phyloP scores from a whole-genome alignment of 2,888 invertebrate genomes.

The Amaurobius ferox region DNA sequence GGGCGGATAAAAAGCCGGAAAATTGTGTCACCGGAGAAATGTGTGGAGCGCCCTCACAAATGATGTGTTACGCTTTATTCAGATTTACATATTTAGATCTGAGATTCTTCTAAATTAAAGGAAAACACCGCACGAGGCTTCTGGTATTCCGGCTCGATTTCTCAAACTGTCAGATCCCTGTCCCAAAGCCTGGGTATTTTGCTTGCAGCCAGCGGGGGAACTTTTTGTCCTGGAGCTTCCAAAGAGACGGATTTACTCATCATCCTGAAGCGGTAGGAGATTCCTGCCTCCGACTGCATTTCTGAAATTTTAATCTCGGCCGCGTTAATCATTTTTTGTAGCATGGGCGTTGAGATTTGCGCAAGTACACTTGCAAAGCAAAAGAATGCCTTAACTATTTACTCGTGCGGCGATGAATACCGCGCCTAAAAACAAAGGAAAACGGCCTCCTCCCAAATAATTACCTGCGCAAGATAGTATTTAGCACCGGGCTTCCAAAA shows the following conservation, averaged over 20 bases:
- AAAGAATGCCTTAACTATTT: constrained; percentile 70
- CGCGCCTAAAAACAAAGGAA: constrained; percentile 44
- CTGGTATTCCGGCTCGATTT: constrained; percentile 70
- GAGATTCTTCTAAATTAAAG: constrained; percentile 66
- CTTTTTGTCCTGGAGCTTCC: constrained; percentile 40
- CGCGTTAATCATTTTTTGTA: constrained; percentile 69
- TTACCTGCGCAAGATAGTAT: constrained; percentile 52
- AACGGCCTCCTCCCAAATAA: constrained; percentile 37
- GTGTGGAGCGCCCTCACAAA: constrained; percentile 36
- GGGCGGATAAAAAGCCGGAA: constrained; percentile 53
- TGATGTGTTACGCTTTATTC: constrained; percentile 58
- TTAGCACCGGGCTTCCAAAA: constrained; percentile 47
- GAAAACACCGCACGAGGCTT: constrained; percentile 53
- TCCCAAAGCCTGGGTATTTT: constrained; percentile 22
- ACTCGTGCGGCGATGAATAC: constrained; percentile 30
- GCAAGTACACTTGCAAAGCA: constrained; percentile 54
- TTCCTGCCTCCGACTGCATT: constrained; percentile 51
- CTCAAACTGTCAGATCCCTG: constrained; percentile 62
- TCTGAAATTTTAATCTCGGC: constrained; percentile 71
- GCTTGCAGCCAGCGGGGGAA: constrained; percentile 5
- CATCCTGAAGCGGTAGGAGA: constrained; percentile 32
- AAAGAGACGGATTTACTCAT: constrained; percentile 68
- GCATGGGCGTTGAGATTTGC: constrained; percentile 39
- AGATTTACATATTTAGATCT: constrained; percentile 66
- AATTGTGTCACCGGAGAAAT: constrained; percentile 54